phyloP scores from a whole-genome alignment of 1,140 invertebrate genomes.

The Phthorimaea operculella region DNA sequence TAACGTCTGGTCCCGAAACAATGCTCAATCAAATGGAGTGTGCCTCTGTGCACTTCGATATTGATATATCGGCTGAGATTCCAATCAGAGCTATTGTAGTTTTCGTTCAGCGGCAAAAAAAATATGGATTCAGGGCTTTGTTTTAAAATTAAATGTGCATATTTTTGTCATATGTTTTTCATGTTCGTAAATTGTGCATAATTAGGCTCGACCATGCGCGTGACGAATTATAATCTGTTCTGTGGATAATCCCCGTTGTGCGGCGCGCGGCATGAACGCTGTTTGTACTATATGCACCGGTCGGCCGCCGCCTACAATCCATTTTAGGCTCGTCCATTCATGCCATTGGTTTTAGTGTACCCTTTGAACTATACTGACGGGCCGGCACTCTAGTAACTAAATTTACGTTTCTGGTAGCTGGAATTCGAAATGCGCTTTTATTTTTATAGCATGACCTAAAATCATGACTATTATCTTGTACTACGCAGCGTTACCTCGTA shows the following conservation, averaged over 20 bases:
- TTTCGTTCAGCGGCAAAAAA: too few relatives aligned
- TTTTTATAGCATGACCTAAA: too few relatives aligned
- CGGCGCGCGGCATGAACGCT: slow-evolving; percentile 29
- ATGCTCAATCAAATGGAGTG: slow-evolving; percentile 54
- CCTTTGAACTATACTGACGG: too few relatives aligned
- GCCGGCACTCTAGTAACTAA: too few relatives aligned
- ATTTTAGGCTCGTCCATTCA: background rate
- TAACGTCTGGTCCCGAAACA: slow-evolving; percentile 44
- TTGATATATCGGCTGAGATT: background rate
- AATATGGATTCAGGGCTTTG: too few relatives aligned
- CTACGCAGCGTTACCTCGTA: too few relatives aligned
- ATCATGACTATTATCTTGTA: too few relatives aligned
- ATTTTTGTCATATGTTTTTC: background rate
- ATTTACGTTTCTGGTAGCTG: too few relatives aligned
- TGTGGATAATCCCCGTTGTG: slow-evolving; percentile 29
- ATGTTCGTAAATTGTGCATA: background rate
- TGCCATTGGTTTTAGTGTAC: too few relatives aligned
- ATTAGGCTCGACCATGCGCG: slow-evolving; percentile 12
- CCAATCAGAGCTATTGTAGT: slow-evolving; percentile 1
- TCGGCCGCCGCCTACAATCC: background rate
- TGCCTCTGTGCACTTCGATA: slow-evolving; percentile 9
- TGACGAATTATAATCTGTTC: slow-evolving; percentile 43
- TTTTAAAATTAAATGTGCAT: background rate
- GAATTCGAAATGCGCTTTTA: too few relatives aligned
- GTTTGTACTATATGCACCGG: slow-evolving; percentile 28